Conservation (phyloP, 2,888 invertebrate species). For the Clitarchus hookeri region DNA sequence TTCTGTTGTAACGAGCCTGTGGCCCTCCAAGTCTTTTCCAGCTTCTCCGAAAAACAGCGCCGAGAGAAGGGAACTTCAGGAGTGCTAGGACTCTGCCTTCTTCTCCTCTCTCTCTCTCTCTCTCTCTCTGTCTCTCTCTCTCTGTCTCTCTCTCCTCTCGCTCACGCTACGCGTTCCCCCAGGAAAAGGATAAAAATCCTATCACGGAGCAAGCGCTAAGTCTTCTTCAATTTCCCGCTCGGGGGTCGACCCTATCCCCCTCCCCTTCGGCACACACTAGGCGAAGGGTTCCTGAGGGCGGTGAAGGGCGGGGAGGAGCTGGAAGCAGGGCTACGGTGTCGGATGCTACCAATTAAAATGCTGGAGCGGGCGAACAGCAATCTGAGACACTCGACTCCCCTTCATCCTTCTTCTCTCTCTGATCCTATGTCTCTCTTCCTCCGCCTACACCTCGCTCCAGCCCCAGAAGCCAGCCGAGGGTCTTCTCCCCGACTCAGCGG, state of each 20-base stretch:
- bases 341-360: constrained; percentile 39
- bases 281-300: no score
- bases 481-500: no score
- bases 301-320: neutral
- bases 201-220: constrained; percentile 23
- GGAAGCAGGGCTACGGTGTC: constrained; percentile 31
- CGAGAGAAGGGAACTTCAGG: no score
- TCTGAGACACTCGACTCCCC: constrained; percentile 31
- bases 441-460: no score
- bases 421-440: no score
- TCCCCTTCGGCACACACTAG: neutral
- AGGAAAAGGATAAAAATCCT: constrained; percentile 22
- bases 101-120: neutral
- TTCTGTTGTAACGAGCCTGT: no score
- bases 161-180: neutral
- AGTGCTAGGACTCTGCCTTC: neutral
- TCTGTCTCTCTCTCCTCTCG: neutral
- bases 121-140: neutral
- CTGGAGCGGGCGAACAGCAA: constrained; percentile 32
- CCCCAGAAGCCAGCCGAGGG: no score
- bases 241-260: neutral
- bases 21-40: no score
- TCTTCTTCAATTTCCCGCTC: constrained; percentile 26
- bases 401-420: neutral
- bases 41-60: no score